Percentiles rank a stretch among this genome's conserved stretches.
Evolutionary conservation across 2,888 invertebrate genomes (phyloP).

Genomic region (Mimas tiliae): DNA sequence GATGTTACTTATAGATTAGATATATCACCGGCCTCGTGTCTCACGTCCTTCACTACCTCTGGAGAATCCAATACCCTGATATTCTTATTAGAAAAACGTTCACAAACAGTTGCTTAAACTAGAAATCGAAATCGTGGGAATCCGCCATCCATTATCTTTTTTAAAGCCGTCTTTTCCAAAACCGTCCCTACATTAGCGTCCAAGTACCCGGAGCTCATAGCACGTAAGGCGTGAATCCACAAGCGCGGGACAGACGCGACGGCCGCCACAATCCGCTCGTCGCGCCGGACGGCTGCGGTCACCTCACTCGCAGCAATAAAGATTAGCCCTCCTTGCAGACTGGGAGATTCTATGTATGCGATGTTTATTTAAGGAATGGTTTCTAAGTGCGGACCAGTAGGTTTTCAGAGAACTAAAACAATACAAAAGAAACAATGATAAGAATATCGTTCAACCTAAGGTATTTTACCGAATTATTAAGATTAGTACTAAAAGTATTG

Average conservation of each 20-base stretch:
- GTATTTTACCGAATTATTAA: not conserved
- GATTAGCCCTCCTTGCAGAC: conserved; percentile 42
- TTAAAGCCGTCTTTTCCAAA: not conserved
- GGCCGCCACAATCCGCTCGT: conserved; percentile 29
- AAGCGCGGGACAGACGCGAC: conserved; percentile 32
- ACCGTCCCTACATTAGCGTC: conserved; percentile 10
- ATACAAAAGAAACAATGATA: not conserved
- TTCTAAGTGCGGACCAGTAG: not conserved
- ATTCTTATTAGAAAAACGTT: no score
- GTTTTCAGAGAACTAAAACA: not conserved
- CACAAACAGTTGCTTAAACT: no score
- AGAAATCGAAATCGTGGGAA: no score
- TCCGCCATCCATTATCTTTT: no score
- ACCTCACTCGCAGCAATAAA: conserved; percentile 49
- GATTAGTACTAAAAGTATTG: not conserved
- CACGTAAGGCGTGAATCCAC: conserved; percentile 41
- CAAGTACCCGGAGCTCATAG: conserved; percentile 50
- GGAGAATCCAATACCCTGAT: no score
- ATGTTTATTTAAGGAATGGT: conserved; percentile 21
- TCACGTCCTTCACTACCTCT: no score
- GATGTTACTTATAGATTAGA: no score
- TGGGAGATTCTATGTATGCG: not conserved
- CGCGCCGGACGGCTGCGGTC: conserved; percentile 46
- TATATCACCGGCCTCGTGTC: no score
- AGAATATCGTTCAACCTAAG: not conserved